Evolutionary conservation across 2,797 vertebrate species (phyloP).

Genomic region (Clarias laeviceps): DNA sequence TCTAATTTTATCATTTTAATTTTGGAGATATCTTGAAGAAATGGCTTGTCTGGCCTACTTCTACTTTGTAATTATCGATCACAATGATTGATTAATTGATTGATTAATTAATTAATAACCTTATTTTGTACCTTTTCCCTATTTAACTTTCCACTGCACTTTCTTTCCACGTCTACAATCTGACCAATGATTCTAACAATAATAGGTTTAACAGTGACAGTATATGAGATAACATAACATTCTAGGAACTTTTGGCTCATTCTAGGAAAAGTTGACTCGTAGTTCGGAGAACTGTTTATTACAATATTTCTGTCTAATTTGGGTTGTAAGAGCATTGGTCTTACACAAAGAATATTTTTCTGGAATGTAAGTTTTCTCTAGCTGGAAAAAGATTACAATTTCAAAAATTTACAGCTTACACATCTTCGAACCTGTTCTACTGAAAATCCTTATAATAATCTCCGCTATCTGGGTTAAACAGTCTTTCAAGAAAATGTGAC

Average conservation of each 20-base stretch:
- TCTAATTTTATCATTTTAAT: background rate
- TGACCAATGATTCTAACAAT: background rate
- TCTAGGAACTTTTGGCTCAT: background rate
- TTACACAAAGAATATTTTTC: background rate
- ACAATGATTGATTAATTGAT: too few species aligned
- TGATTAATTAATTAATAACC: background rate
- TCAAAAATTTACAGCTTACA: background rate
- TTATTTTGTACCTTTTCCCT: background rate
- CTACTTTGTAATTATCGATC: background rate
- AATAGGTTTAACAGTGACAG: too few species aligned
- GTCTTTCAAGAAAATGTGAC: slow-evolving; percentile 4
- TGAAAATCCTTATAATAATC: too few species aligned
- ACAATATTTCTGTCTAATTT: background rate
- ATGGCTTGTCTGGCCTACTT: background rate
- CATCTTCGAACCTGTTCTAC: background rate
- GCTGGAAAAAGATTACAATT: background rate
- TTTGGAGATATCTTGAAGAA: background rate
- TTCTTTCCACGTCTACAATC: too few species aligned
- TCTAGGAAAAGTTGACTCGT: background rate
- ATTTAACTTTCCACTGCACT: background rate
- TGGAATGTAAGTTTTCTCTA: background rate
- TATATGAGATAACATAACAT: background rate
- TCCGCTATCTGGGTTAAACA: slow-evolving; percentile 9
- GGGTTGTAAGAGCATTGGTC: background rate
- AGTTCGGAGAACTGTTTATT: background rate